Evolutionary conservation across 2,888 invertebrate species (phyloP).

Genomic region (Agrenia bidenticulata): DNA sequence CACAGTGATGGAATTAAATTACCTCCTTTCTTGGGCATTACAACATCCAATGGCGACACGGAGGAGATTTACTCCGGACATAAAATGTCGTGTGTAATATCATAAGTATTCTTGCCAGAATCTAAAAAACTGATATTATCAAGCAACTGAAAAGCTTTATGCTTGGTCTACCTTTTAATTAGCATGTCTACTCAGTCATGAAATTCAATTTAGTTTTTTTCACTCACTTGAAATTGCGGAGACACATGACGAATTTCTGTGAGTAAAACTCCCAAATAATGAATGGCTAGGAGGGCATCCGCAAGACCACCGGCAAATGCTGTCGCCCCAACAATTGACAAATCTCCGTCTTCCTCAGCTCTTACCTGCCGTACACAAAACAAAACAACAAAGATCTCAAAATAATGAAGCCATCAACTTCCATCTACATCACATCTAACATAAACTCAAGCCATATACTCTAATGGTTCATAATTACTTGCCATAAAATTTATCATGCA

Average conservation of each 20-base stretch:
- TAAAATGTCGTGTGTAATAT: no score
- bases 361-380: constrained; percentile 39
- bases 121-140: background rate
- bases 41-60: background rate
- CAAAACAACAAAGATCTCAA: constrained; percentile 4
- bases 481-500: constrained; percentile 44
- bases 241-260: constrained; percentile 91
- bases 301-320: constrained; percentile 67
- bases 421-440: constrained; percentile 3
- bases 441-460: constrained; percentile 10
- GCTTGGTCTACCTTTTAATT: constrained; percentile 10
- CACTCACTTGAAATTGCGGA: constrained; percentile 74
- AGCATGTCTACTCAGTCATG: constrained; percentile 16
- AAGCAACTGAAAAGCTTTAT: background rate
- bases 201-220: constrained; percentile 16
- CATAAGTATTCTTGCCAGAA: background rate
- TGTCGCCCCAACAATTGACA: constrained; percentile 51
- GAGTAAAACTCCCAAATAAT: constrained; percentile 88
- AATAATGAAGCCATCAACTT: constrained; percentile 7
- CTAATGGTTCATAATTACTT: constrained; percentile 43
- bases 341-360: constrained; percentile 52
- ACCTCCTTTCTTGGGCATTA: no score
- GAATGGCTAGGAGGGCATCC: constrained; percentile 91
- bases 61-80: background rate
- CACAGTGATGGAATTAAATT: constrained; percentile 1